Evolutionary conservation across 1,140 invertebrate species (phyloP).

Genomic region (Drosophila sp.): DNA sequence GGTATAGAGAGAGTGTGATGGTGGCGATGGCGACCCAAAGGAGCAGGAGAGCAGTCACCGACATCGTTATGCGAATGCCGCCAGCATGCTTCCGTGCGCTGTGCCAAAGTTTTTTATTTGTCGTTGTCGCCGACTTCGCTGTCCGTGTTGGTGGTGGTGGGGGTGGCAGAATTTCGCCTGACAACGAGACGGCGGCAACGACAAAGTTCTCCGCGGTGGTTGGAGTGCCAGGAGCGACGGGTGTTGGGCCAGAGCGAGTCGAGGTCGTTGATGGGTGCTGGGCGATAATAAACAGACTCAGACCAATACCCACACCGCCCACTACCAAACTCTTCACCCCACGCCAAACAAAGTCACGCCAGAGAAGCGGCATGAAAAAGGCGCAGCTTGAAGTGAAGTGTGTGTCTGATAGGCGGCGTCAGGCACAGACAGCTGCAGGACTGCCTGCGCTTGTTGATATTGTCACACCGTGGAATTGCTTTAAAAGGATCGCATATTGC

Average conservation of each 20-base stretch:
- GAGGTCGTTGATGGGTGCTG: constrained; percentile 40
- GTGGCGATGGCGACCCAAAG: neutral
- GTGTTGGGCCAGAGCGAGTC: constrained; percentile 9
- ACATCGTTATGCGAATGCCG: constrained; percentile 80
- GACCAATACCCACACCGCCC: constrained; percentile 30
- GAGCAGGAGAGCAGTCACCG: constrained; percentile 59
- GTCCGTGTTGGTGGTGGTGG: constrained; percentile 59
- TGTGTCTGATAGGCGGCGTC: constrained; percentile 64
- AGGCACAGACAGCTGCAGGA: constrained; percentile 52
- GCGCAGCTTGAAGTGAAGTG: constrained; percentile 66
- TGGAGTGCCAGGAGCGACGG: constrained; percentile 7
- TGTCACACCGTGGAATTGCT: constrained; percentile 59
- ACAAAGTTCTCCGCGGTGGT: constrained; percentile 51
- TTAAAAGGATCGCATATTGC: neutral
- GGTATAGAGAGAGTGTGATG: constrained; percentile 10
- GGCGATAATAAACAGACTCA: constrained; percentile 74
- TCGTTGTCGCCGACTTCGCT: constrained; percentile 61
- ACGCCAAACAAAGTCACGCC: constrained; percentile 33
- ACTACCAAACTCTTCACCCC: neutral
- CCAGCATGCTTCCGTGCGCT: constrained; percentile 74
- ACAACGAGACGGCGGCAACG: constrained; percentile 34
- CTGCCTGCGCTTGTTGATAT: constrained; percentile 67
- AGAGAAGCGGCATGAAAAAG: constrained; percentile 60
- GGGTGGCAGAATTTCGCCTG: constrained; percentile 59
- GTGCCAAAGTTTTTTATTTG: constrained; percentile 70